A percentile compares a stretch with the other conserved stretches of the same genome.
phyloP scores from a whole-genome alignment of 2,888 invertebrate genomes.

The Heteromurus nitidus region DNA sequence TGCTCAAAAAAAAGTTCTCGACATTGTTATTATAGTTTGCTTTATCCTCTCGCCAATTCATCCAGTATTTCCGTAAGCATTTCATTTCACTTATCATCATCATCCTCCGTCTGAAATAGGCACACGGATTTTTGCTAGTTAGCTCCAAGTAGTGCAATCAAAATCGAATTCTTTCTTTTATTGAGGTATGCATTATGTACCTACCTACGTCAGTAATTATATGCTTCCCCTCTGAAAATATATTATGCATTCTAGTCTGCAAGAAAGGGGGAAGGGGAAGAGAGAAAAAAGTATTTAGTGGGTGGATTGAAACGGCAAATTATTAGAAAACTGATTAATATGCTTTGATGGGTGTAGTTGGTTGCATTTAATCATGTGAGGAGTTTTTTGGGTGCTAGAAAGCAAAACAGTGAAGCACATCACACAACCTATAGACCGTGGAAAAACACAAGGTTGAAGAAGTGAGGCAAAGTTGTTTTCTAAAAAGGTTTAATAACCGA shows the following conservation, averaged over 20 bases:
- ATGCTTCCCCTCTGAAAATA: slow-evolving; percentile 34
- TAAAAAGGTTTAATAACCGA: slow-evolving; percentile 38
- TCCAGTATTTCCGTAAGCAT: slow-evolving; percentile 6
- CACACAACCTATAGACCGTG: background rate
- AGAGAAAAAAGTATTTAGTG: too few species aligned
- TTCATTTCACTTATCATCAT: slow-evolving; percentile 1
- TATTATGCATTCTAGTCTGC: background rate
- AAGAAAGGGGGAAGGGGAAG: slow-evolving; percentile 4
- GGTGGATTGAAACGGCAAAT: background rate
- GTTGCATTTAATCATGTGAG: background rate
- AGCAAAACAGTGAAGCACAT: background rate
- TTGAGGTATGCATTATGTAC: slow-evolving; percentile 29
- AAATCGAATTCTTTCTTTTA: background rate
- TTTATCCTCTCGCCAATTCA: background rate
- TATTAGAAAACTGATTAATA: background rate
- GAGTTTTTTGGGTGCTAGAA: background rate
- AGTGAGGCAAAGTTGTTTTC: background rate
- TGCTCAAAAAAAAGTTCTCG: slow-evolving; percentile 23
- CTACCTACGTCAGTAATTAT: too few species aligned
- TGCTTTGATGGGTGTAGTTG: background rate
- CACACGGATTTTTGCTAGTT: background rate
- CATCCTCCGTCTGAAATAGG: background rate
- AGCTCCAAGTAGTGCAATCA: background rate
- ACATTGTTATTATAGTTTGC: slow-evolving; percentile 38
- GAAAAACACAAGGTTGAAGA: background rate